Percentiles rank a stretch among this genome's conserved stretches.
Conservation (phyloP, 2,797 vertebrate species). For the Hephaestus fuliginosus region DNA sequence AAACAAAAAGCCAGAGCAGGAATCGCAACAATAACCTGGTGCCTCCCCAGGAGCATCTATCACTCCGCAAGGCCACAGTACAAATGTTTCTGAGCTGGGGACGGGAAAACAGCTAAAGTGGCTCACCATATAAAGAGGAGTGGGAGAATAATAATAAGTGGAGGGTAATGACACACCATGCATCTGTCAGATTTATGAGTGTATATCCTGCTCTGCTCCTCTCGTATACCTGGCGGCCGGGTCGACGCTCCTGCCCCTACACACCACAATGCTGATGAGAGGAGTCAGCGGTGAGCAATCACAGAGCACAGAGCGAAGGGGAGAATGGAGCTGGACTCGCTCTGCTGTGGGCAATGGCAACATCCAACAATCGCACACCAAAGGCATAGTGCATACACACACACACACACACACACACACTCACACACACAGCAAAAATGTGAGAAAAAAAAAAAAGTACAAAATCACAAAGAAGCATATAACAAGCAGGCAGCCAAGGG, state of each 20-base stretch:
- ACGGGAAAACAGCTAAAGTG: slow-evolving; percentile 58
- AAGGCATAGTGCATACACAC: slow-evolving; percentile 26
- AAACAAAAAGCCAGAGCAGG: slow-evolving; percentile 55
- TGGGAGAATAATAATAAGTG: slow-evolving; percentile 78
- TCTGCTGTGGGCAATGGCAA: slow-evolving; percentile 61
- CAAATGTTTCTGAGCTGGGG: slow-evolving; percentile 68
- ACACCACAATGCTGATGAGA: slow-evolving; percentile 64
- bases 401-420: slow-evolving; percentile 14
- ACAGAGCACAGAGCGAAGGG: slow-evolving; percentile 39
- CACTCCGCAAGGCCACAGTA: slow-evolving; percentile 69
- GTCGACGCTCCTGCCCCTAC: slow-evolving; percentile 45
- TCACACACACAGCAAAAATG: not conserved
- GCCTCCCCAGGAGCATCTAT: slow-evolving; percentile 68
- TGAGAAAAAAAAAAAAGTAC: not conserved
- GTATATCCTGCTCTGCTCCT: slow-evolving; percentile 52
- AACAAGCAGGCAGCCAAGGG: slow-evolving; percentile 4
- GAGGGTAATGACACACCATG: slow-evolving; percentile 78
- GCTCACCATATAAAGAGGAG: slow-evolving; percentile 67
- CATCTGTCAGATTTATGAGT: slow-evolving; percentile 78
- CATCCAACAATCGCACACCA: slow-evolving; percentile 51
- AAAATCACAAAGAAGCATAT: slow-evolving; percentile 26
- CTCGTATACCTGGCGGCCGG: slow-evolving; percentile 58
- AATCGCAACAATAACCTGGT: slow-evolving; percentile 57
- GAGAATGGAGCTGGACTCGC: slow-evolving; percentile 42
- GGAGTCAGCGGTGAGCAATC: slow-evolving; percentile 71